Conservation (phyloP, 1,140 invertebrate species). For the Apis cerana region DNA sequence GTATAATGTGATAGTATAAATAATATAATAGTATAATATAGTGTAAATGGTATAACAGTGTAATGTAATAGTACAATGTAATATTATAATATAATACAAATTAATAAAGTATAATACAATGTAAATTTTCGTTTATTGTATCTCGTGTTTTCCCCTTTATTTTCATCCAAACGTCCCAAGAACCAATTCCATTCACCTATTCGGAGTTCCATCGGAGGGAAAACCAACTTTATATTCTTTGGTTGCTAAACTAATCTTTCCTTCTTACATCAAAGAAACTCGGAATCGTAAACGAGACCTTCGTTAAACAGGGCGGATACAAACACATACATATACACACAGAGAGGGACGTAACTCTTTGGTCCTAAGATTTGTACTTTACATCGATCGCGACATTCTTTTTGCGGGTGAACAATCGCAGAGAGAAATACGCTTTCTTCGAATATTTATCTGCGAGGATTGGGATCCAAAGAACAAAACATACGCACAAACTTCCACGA, state of each 20-base stretch:
- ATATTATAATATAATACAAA: too few relatives aligned
- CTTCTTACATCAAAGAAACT: neutral
- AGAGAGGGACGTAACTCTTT: neutral
- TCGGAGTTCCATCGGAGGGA: slow-evolving; percentile 1
- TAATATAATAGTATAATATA: too few relatives aligned
- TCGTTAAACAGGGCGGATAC: neutral
- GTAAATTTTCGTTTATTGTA: neutral
- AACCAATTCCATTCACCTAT: neutral
- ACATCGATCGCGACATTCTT: slow-evolving; percentile 5
- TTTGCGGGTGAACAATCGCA: slow-evolving; percentile 3
- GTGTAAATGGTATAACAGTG: too few relatives aligned
- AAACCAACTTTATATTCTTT: neutral
- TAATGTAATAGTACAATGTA: too few relatives aligned
- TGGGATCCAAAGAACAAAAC: neutral
- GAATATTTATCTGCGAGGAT: slow-evolving; percentile 7
- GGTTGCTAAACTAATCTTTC: neutral
- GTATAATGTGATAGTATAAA: too few relatives aligned
- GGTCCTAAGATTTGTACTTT: neutral
- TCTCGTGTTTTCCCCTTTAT: neutral
- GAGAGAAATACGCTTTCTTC: neutral
- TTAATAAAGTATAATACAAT: neutral
- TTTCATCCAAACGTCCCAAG: too few relatives aligned
- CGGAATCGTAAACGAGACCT: slow-evolving; percentile 18
- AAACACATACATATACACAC: too few relatives aligned
- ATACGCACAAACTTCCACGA: neutral